Evolutionary conservation across 2,888 invertebrate species (phyloP).

Genomic region (Tethea ocularis): DNA sequence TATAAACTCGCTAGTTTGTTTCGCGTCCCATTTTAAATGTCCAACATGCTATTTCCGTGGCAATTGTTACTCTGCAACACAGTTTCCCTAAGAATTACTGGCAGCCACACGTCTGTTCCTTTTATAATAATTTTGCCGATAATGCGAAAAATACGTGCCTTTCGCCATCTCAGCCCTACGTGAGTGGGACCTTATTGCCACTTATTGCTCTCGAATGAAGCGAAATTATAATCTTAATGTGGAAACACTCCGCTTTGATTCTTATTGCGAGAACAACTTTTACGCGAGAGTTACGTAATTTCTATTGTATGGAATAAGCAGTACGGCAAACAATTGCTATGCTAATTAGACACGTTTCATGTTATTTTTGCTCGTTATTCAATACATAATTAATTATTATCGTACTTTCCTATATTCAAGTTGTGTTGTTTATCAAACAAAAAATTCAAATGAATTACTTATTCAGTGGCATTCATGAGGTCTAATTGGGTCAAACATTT

Average conservation of each 20-base stretch:
- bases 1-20: constrained; percentile 9
- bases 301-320: constrained; percentile 34
- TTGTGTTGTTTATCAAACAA: constrained; percentile 13
- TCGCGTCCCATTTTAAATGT: constrained; percentile 33
- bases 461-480: background rate
- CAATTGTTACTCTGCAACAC: constrained; percentile 53
- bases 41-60: constrained; percentile 55
- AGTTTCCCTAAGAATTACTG: constrained; percentile 56
- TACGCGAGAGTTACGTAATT: constrained; percentile 25
- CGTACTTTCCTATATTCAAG: constrained; percentile 18
- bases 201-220: constrained; percentile 72
- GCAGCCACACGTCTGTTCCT: constrained; percentile 73
- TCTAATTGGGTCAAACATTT: background rate
- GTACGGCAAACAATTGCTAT: constrained; percentile 34
- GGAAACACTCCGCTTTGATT: constrained; percentile 51
- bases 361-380: constrained; percentile 29
- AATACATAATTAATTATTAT: constrained; percentile 15
- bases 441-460: constrained; percentile 11
- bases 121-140: constrained; percentile 80
- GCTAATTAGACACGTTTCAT: constrained; percentile 34
- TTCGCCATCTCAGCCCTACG: constrained; percentile 65
- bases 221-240: constrained; percentile 67
- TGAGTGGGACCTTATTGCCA: constrained; percentile 71
- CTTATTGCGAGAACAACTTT: constrained; percentile 32
- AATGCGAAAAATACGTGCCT: constrained; percentile 82